A percentile compares a stretch with the other conserved stretches of the same genome.
Conservation (phyloP, 2,797 vertebrate genomes). For the Dendrocincla fuliginosa region DNA sequence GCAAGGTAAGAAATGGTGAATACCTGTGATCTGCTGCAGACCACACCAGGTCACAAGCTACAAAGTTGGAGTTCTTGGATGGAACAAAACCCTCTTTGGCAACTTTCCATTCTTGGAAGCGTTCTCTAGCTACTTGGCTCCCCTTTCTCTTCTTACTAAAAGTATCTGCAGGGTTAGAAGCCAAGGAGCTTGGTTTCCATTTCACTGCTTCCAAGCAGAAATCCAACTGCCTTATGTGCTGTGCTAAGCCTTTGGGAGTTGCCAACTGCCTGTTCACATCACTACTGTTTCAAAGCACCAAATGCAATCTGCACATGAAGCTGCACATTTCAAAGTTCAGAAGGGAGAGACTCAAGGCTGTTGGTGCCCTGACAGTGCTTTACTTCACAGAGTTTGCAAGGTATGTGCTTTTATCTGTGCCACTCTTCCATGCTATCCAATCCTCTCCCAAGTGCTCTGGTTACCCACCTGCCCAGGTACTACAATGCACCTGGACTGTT, state of each 20-base stretch:
- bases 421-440: fast-evolving
- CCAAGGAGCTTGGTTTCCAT: background rate
- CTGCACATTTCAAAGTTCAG: background rate
- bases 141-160: background rate
- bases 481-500: background rate
- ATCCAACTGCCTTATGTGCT: background rate
- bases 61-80: background rate
- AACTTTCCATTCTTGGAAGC: background rate
- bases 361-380: background rate
- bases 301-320: background rate
- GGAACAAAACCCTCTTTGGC: background rate
- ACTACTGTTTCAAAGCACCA: background rate
- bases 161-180: background rate
- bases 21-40: background rate
- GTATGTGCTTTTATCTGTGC: fast-evolving
- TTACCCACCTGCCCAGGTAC: background rate
- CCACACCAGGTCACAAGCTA: background rate
- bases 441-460: background rate
- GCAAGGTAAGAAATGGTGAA: background rate
- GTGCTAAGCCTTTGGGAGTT: background rate
- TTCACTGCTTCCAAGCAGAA: background rate
- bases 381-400: fast-evolving
- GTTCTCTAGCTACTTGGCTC: background rate
- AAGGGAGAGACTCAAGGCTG: background rate
- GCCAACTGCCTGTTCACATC: background rate